Conservation (phyloP, 35 echinoderm and acorn worm species). For the Hemicentrotus pulcherrimus region DNA sequence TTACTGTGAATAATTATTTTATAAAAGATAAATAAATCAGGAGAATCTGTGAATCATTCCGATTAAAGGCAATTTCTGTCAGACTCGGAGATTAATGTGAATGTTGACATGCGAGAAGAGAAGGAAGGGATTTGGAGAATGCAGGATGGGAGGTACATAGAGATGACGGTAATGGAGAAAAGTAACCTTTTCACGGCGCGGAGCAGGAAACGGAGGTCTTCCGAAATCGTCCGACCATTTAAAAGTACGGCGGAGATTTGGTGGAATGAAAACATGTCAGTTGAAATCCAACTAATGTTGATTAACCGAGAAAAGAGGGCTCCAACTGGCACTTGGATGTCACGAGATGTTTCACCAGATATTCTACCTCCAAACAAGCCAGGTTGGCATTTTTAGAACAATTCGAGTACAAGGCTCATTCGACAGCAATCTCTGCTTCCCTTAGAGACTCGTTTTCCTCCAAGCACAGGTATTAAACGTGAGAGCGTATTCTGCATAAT, state of each 20-base stretch:
- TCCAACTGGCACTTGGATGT: not conserved
- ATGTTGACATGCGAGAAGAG: too few species aligned
- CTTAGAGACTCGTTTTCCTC: not conserved
- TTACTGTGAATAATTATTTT: too few species aligned
- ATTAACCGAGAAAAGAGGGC: slow-evolving; percentile 4
- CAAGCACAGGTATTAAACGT: not conserved
- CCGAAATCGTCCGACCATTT: not conserved
- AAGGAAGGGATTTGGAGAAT: not conserved
- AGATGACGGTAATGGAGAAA: not conserved
- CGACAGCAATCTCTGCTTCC: not conserved
- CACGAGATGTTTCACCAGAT: not conserved
- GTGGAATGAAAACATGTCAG: not conserved
- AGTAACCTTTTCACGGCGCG: not conserved
- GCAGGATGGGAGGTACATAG: not conserved
- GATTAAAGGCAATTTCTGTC: too few species aligned
- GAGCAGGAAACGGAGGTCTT: not conserved
- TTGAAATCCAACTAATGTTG: not conserved
- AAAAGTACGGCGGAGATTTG: not conserved
- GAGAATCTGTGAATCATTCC: too few species aligned
- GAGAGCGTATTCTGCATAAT: not conserved
- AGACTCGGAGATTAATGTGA: too few species aligned
- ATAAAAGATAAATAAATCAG: too few species aligned
- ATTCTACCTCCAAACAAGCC: not conserved
- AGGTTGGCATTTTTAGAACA: not conserved
- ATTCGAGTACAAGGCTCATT: not conserved